Evolutionary conservation across 2,113 vertebrate genomes (phyloP).

Genomic region (Pardalotus punctatus): DNA sequence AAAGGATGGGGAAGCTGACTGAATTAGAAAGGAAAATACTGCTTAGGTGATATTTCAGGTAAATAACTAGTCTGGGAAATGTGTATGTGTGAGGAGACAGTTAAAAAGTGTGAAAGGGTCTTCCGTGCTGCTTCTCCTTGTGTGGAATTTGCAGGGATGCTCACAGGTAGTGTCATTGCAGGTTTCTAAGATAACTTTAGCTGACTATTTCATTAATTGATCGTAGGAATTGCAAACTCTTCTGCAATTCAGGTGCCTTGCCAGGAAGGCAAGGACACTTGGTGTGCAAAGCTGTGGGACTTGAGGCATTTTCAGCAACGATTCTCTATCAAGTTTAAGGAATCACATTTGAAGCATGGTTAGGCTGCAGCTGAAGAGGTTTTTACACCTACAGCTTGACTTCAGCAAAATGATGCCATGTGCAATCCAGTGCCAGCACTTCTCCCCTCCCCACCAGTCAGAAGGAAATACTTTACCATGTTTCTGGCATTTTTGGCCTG

Average conservation of each 20-base stretch:
- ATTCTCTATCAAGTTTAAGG: not conserved
- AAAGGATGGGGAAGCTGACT: not conserved
- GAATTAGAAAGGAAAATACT: not conserved
- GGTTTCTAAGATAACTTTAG: not conserved
- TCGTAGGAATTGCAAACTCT: not conserved
- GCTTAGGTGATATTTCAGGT: not conserved
- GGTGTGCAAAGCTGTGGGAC: not conserved
- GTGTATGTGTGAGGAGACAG: not conserved
- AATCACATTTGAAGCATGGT: not conserved
- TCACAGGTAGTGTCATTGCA: not conserved
- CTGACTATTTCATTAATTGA: not conserved
- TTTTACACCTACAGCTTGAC: not conserved
- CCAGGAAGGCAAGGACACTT: not conserved
- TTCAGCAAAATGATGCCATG: not conserved
- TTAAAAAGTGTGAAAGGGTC: not conserved
- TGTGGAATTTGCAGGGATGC: not conserved
- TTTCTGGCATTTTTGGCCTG: not conserved
- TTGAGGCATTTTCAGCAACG: not conserved
- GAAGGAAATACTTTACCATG: not conserved
- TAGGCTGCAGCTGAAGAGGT: not conserved
- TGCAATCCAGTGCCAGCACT: no score
- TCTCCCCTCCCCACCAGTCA: not conserved
- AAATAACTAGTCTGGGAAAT: not conserved
- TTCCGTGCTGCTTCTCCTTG: not conserved
- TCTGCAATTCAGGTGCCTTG: not conserved